These are phyloP conservation scores for Philhelius pedissequus DNA, from an alignment of 2,888 invertebrate species.

Conservation along the genomic window DNA sequence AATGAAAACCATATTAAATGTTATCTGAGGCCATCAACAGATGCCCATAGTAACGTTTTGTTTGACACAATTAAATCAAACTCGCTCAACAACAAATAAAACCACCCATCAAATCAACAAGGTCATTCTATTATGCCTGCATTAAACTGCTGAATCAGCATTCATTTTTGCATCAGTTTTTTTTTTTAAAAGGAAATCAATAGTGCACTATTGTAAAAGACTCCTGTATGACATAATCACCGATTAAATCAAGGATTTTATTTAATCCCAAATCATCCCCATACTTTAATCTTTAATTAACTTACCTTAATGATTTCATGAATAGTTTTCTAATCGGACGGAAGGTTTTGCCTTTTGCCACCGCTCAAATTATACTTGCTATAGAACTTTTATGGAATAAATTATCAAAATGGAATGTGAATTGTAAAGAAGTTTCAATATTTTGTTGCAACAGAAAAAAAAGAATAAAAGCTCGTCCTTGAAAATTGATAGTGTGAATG, in stretches of 20 bases:
- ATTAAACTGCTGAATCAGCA: background rate
- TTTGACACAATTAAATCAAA: background rate
- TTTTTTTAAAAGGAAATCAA: background rate
- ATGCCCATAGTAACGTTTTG: constrained; percentile 5
- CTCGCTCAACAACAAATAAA: background rate
- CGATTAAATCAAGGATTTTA: background rate
- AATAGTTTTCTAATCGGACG: background rate
- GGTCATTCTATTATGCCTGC: background rate
- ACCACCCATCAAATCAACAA: background rate
- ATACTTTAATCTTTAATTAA: background rate
- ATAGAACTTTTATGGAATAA: background rate
- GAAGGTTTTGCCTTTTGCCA: background rate
- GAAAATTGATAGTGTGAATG: background rate
- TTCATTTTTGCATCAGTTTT: background rate
- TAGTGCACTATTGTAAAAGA: background rate
- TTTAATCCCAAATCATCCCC: background rate
- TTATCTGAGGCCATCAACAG: background rate
- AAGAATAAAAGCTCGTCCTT: background rate
- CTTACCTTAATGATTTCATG: background rate
- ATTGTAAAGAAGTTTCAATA: background rate
- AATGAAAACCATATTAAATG: background rate
- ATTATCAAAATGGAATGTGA: background rate
- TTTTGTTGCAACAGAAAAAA: background rate
- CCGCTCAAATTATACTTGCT: background rate
- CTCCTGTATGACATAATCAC: background rate